phyloP scores from a whole-genome alignment of 2,797 vertebrate genomes.

The Sebastes elongatus region DNA sequence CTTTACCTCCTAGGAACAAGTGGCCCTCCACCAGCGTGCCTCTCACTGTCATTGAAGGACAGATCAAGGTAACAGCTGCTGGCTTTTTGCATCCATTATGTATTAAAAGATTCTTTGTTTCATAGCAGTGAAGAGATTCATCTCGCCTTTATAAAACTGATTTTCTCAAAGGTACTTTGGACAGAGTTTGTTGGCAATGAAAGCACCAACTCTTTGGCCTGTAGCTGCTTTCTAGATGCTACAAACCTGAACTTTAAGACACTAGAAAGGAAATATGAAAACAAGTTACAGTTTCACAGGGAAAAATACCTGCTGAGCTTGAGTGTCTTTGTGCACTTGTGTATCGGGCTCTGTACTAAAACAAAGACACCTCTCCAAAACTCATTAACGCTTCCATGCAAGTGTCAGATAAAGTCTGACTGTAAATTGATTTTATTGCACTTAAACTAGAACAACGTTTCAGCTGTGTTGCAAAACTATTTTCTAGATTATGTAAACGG shows the following conservation, averaged over 20 bases:
- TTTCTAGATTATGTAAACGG: neutral
- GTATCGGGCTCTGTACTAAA: too few species aligned
- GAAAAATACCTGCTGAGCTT: neutral
- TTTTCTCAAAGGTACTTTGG: neutral
- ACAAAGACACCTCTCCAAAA: neutral
- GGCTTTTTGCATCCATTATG: constrained; percentile 34
- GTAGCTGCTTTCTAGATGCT: neutral
- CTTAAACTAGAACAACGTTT: neutral
- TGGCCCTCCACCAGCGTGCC: constrained; percentile 86
- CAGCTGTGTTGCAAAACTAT: neutral
- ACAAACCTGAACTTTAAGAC: neutral
- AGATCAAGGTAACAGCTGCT: constrained; percentile 79
- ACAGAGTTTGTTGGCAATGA: neutral
- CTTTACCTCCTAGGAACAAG: constrained; percentile 83
- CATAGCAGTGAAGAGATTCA: constrained; percentile 4
- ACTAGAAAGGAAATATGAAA: neutral
- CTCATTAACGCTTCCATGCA: neutral
- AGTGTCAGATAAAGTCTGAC: neutral
- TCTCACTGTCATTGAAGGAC: constrained; percentile 83
- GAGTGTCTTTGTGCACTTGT: neutral
- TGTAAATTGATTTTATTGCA: too few species aligned
- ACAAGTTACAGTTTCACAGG: neutral
- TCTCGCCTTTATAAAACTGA: neutral
- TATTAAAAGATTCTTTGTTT: constrained; percentile 11
- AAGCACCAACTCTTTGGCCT: neutral